Percentiles rank a stretch among this genome's conserved stretches.
These are phyloP conservation scores for Rousettus leschenaultii DNA, from an alignment of 2,113 vertebrate genomes.

Conservation along the genomic window DNA sequence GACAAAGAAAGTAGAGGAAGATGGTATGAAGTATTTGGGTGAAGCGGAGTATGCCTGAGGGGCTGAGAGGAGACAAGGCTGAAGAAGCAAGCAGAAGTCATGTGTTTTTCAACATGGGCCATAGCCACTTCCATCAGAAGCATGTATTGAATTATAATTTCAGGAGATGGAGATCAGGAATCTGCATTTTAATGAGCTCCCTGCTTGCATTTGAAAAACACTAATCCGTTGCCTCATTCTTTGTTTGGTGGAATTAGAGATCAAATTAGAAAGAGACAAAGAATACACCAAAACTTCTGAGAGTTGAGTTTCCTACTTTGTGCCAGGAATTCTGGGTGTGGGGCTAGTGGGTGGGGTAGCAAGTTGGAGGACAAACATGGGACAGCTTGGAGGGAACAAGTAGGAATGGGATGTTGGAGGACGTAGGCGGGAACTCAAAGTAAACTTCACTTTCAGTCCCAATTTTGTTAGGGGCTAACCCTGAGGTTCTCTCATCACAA, in stretches of 20 bases:
- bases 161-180: neutral
- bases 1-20: neutral
- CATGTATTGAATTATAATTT: neutral
- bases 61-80: rapidly evolving
- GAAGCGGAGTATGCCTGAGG: neutral
- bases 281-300: neutral
- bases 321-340: neutral
- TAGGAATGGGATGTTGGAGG: neutral
- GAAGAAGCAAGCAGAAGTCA: neutral
- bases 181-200: neutral
- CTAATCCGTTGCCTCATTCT: neutral
- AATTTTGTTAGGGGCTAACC: neutral
- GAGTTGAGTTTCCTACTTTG: neutral
- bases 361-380: neutral
- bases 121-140: neutral
- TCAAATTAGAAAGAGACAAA: neutral
- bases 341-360: neutral
- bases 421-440: neutral
- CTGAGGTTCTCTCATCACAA: neutral
- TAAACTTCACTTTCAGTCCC: neutral
- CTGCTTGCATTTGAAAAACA: neutral
- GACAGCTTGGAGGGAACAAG: neutral
- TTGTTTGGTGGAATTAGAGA: neutral
- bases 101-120: neutral
- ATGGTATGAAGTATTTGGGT: neutral